Evolutionary conservation across 1,140 invertebrate genomes (phyloP), one percentile per base, ranked within the genome.

Genomic region (Meteorus sp.): DNA sequence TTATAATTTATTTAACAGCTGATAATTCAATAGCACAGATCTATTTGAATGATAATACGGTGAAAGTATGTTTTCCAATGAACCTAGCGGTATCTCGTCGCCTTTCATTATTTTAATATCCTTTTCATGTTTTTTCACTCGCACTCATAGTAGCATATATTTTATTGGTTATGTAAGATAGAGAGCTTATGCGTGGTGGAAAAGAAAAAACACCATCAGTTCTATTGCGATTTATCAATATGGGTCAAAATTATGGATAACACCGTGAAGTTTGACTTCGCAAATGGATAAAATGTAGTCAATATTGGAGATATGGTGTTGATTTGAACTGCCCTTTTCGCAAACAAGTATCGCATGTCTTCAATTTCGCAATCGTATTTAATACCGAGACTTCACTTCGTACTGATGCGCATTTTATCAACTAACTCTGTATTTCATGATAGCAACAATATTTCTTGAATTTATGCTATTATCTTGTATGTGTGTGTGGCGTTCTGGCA

Each of bases 241-340:
- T 43, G 50, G 50, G 50, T 54, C 56, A 56, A 41, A 56, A 50
- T 39, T 5, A 4, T 47, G 17, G 61, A 65, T 64, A 64, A 56
- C 56, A 47, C 9, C n/a, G 27, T 15, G 15, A 15, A 19, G 11
- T 17, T 43, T 43, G 19, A 3, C 3, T 13, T 3, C 15, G 17
- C 6, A 43, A 13, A 19, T 17, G 15, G 6, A 9, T 43, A 17
- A n/a, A 9, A 19, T 43, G 27, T 19, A 43, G 39, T 17, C 15
- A 43, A n/a, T n/a, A n/a, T n/a, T n/a, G n/a, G n/a, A 43, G 39
- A 43, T 43, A 43, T 43, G 15, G 19, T 43, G 15, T 17, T 13
- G 9, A 19, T 43, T 8, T 17, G 13, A 15, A 13, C 39, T 43
- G 19, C 39, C 39, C 39, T 19, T 43, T 8, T 9, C 9, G 15